phyloP scores from a whole-genome alignment of 2,888 invertebrate species.

The Synanthedon tipuliformis region DNA sequence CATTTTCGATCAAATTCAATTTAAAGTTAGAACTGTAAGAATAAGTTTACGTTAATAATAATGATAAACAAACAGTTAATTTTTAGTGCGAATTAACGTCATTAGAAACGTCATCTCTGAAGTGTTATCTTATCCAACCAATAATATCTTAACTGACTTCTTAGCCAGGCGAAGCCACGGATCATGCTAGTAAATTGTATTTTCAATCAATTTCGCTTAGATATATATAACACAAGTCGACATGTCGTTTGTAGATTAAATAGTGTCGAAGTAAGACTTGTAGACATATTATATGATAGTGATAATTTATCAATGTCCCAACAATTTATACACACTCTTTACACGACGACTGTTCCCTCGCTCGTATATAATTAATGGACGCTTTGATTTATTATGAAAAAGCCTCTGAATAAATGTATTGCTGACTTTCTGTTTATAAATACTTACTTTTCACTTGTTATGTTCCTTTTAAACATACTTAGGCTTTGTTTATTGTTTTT shows the following conservation, averaged over 20 bases:
- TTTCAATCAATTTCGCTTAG: too few species aligned
- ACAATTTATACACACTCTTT: conserved; percentile 15
- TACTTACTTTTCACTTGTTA: background rate
- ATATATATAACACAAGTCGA: too few species aligned
- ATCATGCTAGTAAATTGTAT: too few species aligned
- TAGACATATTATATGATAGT: background rate
- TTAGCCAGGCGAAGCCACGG: too few species aligned
- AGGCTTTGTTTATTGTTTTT: conserved; percentile 15
- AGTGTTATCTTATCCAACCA: too few species aligned
- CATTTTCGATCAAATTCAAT: too few species aligned
- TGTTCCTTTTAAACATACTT: conserved; percentile 20
- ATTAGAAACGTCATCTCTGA: too few species aligned
- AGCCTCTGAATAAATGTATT: conserved; percentile 18
- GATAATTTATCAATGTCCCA: conserved; percentile 18
- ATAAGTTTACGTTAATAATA: too few species aligned
- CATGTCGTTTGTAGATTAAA: background rate
- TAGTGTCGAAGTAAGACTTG: conserved; percentile 4
- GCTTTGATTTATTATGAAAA: conserved; percentile 31
- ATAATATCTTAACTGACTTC: too few species aligned
- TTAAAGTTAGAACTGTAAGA: too few species aligned
- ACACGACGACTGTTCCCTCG: conserved; percentile 14
- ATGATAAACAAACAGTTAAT: too few species aligned
- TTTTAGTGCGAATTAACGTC: too few species aligned
- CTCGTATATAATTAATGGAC: conserved; percentile 31
- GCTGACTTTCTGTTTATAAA: conserved; percentile 3